phyloP scores from a whole-genome alignment of 2,797 vertebrate species.

The Ctenosaura bakeri region DNA sequence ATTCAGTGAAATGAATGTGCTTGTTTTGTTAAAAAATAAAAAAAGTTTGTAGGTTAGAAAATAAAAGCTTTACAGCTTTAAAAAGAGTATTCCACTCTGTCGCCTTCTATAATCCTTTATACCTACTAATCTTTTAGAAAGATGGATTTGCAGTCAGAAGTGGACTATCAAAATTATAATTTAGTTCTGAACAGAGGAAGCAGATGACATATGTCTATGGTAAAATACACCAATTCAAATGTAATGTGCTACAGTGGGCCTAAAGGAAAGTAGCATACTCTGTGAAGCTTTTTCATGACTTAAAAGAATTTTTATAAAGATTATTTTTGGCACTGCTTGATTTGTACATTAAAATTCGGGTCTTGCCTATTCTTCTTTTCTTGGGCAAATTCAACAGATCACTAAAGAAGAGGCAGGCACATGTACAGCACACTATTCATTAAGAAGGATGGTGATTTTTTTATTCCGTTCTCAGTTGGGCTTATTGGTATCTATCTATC shows the following conservation, averaged over 20 bases:
- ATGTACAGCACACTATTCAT: conserved; percentile 2
- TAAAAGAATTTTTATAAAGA: conserved; percentile 11
- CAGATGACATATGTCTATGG: background rate
- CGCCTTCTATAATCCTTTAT: background rate
- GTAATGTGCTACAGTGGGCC: background rate
- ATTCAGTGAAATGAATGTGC: background rate
- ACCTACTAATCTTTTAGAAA: conserved; percentile 7
- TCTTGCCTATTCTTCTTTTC: conserved; percentile 13
- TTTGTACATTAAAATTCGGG: conserved; percentile 30
- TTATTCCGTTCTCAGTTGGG: conserved; percentile 18
- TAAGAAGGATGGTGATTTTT: conserved; percentile 17
- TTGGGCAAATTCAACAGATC: background rate
- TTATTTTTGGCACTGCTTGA: conserved; percentile 36
- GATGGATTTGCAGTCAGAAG: background rate
- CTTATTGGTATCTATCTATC: too few relatives aligned
- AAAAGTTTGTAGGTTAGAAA: background rate
- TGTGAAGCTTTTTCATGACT: conserved; percentile 16
- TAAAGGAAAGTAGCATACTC: background rate
- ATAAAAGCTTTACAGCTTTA: conserved; percentile 17
- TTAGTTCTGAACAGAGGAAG: conserved; percentile 4
- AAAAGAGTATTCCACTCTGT: background rate
- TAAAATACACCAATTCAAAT: conserved; percentile 12
- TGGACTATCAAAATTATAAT: conserved; percentile 16
- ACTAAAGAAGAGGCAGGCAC: conserved; percentile 21
- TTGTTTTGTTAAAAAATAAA: background rate